These are phyloP conservation scores for Phrynosoma platyrhinos DNA, from an alignment of 2,113 vertebrate species.

Conservation along the genomic window DNA sequence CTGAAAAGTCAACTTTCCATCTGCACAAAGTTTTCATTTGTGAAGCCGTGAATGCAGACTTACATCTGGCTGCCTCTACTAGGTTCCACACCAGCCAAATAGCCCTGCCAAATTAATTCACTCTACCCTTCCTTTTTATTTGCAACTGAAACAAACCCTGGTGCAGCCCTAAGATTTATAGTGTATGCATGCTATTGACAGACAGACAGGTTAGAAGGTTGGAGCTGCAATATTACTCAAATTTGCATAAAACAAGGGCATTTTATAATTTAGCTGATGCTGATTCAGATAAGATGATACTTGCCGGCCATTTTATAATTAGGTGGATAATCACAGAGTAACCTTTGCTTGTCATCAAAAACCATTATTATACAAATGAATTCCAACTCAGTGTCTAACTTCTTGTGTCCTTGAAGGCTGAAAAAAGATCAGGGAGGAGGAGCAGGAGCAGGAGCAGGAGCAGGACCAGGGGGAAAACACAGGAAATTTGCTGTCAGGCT, in stretches of 20 bases:
- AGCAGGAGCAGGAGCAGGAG: background rate
- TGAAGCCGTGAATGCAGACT: rapidly evolving
- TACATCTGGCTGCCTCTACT: rapidly evolving
- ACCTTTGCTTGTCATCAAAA: constrained; percentile 65
- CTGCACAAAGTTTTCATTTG: rapidly evolving
- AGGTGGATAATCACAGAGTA: constrained; percentile 71
- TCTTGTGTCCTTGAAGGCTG: constrained; percentile 57
- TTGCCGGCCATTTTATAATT: constrained; percentile 65
- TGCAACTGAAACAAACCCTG: background rate
- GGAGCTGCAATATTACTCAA: constrained; percentile 60
- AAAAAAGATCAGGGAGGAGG: background rate
- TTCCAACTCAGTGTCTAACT: constrained; percentile 52
- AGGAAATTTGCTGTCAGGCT: constrained; percentile 27
- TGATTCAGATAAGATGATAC: constrained; percentile 66
- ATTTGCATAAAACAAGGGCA: constrained; percentile 72
- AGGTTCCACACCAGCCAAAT: rapidly evolving
- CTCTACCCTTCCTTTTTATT: background rate
- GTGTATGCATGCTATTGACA: constrained; percentile 48
- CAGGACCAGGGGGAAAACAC: constrained; percentile 30
- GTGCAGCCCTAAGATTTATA: constrained; percentile 50
- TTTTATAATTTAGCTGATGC: constrained; percentile 64
- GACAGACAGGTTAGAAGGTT: constrained; percentile 61
- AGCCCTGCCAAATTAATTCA: background rate
- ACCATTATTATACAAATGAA: constrained; percentile 65
- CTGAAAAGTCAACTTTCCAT: background rate